These are phyloP conservation scores for Drosophila recens DNA, from an alignment of 2,888 invertebrate genomes.

Conservation along the genomic window DNA sequence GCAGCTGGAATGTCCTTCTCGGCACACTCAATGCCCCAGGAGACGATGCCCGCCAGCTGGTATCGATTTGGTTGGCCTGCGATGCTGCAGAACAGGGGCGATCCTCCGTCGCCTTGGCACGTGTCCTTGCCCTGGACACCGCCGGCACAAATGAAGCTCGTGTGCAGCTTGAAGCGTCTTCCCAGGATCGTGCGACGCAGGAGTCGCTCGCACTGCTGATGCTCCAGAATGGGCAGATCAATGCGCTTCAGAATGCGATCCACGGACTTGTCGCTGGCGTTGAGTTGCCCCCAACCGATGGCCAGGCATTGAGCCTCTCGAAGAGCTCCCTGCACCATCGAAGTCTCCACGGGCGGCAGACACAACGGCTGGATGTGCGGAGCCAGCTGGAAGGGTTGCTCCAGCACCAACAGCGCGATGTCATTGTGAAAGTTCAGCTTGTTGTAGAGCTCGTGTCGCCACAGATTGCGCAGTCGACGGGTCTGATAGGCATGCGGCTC, in stretches of 20 bases:
- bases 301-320: constrained; percentile 65
- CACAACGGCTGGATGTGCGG: constrained; percentile 90
- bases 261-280: constrained; percentile 81
- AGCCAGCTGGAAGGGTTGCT: constrained; percentile 87
- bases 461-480: constrained; percentile 86
- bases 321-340: constrained; percentile 79
- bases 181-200: constrained; percentile 89
- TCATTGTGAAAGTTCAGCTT: constrained; percentile 90
- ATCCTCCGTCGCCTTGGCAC: constrained; percentile 89
- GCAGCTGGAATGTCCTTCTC: constrained; percentile 88
- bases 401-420: constrained; percentile 89
- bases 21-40: constrained; percentile 93
- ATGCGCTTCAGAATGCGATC: constrained; percentile 89
- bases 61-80: constrained; percentile 81
- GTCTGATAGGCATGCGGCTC: constrained; percentile 90
- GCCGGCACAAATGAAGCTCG: constrained; percentile 91
- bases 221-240: constrained; percentile 89
- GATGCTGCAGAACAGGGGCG: constrained; percentile 89
- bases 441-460: constrained; percentile 86
- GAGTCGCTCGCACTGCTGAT: constrained; percentile 83
- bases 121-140: constrained; percentile 88
- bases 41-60: constrained; percentile 76
- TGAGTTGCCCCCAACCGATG: constrained; percentile 76
- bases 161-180: constrained; percentile 87
- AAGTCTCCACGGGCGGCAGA: constrained; percentile 86